Base-by-base conservation (phyloP, 1,140 invertebrate genomes). In the Dendroctonus valens region DNA sequence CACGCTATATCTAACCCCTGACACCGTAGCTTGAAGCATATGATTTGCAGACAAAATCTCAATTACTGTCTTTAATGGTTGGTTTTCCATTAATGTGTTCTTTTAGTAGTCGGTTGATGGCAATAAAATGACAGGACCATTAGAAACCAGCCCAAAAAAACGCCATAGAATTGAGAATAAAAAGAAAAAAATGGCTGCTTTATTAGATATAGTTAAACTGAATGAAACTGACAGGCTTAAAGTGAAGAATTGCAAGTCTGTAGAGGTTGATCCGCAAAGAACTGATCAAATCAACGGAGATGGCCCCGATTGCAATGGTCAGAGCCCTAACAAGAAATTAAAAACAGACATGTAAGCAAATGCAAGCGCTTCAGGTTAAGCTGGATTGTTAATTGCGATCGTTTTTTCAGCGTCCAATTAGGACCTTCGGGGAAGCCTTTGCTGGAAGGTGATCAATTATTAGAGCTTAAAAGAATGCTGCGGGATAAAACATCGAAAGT, bases 141-240 rank as follows among this genome's bases (percentile, higher is more conserved):
- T 58, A 6, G 52, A 42, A 83, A 71, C 74, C 77, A 39, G 78
- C 79, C 55, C 69, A n/a, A 74, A 73, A 59, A 62, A 59, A 38
- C 71, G 60, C 38, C 59, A 69, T 72, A 80, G 86, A 65, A 77
- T 82, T 63, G 84, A 87, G 69, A 87, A 83, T 58, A 88, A 87
- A 69, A 83, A 83, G 68, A 84, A 84, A 74, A 87, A 87, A 79
- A 79, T 86, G 70, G 79, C 81, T 14, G 86, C 86, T 4, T 78
- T 86, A 69, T 79, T 86, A 11, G 82, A 86, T 75, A 77, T 87
- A 48, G 79, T 83, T 41, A 82, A 83, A 75, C 76, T 87, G 39
- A 87, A 87, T 73, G 85, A 87, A 65, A 79, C 80, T 52, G 85
- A 87, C 65, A 74, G 79, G 52, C 67, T 69, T 26, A 76, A 73